Percentiles rank a stretch among this genome's conserved stretches.
These are phyloP conservation scores for Sceloporus tristichus DNA, from an alignment of 2,113 vertebrate species.

Conservation along the genomic window DNA sequence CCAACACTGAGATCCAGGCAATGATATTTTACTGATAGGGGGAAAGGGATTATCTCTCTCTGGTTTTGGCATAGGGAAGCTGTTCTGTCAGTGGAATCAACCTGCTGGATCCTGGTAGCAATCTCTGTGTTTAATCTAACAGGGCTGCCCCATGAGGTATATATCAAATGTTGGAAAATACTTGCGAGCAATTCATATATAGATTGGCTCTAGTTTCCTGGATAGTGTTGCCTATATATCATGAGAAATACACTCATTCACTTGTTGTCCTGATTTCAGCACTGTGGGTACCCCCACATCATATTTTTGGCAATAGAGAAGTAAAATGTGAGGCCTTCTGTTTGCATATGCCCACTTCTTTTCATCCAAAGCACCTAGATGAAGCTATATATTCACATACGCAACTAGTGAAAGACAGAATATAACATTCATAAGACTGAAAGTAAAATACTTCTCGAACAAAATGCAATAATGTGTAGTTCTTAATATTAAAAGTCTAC, in stretches of 20 bases:
- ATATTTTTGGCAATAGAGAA: background rate
- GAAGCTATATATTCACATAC: background rate
- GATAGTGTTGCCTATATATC: background rate
- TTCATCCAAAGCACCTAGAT: background rate
- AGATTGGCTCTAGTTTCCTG: background rate
- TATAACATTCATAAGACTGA: background rate
- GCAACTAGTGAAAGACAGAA: background rate
- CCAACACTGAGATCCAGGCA: no score
- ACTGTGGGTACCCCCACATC: no score
- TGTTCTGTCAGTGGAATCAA: no score
- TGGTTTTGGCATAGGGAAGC: no score
- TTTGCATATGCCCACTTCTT: background rate
- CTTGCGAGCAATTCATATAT: background rate
- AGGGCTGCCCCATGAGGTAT: background rate
- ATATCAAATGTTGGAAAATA: background rate
- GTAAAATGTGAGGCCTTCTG: background rate
- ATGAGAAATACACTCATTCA: background rate
- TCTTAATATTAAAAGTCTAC: constrained; percentile 1
- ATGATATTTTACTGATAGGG: no score
- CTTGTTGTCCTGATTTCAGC: background rate
- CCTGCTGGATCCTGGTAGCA: background rate
- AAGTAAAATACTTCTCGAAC: background rate
- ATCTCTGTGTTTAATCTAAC: background rate
- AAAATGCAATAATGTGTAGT: background rate
- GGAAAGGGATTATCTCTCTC: no score